These are phyloP conservation scores for Oreochromis spilurus DNA, from an alignment of 2,113 vertebrate species.

Conservation along the genomic window DNA sequence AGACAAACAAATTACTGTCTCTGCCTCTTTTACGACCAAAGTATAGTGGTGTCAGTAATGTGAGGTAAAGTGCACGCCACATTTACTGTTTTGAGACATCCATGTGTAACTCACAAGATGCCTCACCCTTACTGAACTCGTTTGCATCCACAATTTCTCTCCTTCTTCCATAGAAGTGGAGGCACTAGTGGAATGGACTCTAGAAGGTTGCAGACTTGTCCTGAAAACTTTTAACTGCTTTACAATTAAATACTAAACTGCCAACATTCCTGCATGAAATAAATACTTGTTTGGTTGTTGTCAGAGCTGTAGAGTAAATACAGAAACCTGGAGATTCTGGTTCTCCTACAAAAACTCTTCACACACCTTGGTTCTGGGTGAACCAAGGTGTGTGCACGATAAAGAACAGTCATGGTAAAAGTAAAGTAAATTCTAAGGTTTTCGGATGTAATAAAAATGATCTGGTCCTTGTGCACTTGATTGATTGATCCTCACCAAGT, in stretches of 20 bases:
- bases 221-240: background rate
- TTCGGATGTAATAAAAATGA: background rate
- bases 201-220: background rate
- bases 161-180: background rate
- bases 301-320: background rate
- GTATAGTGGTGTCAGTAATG: background rate
- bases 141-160: background rate
- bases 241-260: background rate
- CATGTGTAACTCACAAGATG: background rate
- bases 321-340: background rate
- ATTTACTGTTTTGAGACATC: background rate
- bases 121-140: background rate
- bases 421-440: background rate
- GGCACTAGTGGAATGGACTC: background rate
- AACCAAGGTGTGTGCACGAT: background rate
- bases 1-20: slow-evolving; percentile 8
- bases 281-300: background rate
- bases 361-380: background rate
- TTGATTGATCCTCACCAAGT: background rate
- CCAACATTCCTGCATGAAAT: background rate
- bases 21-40: background rate
- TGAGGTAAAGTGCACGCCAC: background rate
- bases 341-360: background rate
- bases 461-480: background rate
- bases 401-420: background rate